Evolutionary conservation across 2,888 invertebrate species (phyloP).

Genomic region (Mythimna ferrago): DNA sequence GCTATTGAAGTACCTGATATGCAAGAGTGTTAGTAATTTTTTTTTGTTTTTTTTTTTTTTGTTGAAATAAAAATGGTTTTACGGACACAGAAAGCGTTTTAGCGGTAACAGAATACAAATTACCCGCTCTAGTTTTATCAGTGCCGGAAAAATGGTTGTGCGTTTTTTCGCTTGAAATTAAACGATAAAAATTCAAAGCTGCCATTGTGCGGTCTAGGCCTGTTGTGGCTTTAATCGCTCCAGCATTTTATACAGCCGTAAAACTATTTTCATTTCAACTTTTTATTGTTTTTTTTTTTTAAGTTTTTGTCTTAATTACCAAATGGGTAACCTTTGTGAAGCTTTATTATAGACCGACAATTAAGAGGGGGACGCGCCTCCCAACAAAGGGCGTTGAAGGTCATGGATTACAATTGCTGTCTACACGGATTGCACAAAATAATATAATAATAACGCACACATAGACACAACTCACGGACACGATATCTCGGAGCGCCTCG

Average conservation of each 20-base stretch:
- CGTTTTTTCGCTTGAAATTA: slow-evolving; percentile 17
- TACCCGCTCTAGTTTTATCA: background rate
- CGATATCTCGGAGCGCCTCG: no score
- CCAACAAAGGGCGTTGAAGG: no score
- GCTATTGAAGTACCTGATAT: slow-evolving; percentile 87
- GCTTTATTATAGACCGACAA: background rate
- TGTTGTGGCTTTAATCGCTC: slow-evolving; percentile 10
- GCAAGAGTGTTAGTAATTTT: slow-evolving; percentile 87
- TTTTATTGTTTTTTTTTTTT: background rate
- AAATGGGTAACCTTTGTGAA: background rate
- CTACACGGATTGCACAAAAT: no score
- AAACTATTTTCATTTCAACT: slow-evolving; percentile 35
- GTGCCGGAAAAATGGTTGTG: background rate
- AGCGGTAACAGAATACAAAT: slow-evolving; percentile 1
- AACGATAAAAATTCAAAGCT: slow-evolving; percentile 22
- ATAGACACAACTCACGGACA: no score
- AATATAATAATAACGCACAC: no score
- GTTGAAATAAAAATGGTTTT: slow-evolving; percentile 39
- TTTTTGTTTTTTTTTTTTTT: slow-evolving; percentile 57
- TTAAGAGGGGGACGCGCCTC: background rate
- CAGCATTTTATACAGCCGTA: background rate
- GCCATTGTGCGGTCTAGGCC: background rate
- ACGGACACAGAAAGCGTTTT: background rate
- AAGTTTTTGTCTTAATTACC: background rate
- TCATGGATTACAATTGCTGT: no score